Base-by-base conservation (phyloP, 2,797 vertebrate species). In the Cirrhinus mrigala region DNA sequence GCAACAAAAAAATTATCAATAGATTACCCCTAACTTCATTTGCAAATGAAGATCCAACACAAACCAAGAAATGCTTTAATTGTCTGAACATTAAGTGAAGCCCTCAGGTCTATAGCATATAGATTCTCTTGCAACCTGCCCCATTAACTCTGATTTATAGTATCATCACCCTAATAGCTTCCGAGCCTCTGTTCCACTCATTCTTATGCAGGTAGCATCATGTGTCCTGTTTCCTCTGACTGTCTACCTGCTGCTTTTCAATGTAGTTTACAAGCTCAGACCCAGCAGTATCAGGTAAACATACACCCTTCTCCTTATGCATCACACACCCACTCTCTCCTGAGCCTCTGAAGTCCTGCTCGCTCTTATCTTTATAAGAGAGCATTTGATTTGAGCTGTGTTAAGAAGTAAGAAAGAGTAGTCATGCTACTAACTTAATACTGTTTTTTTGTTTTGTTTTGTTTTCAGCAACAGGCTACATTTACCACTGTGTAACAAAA, bases 111-210 rank as follows among this genome's bases (percentile, higher is more conserved):
- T 84, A 75, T 84, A 71, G 87, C 92, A 90, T 82, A 91, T 89
- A 90, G 89, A 84, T 90, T 89, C 56, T 89, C 68, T 83, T 91
- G 85, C 12, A 27, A 89, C 87, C 87, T 88, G 82, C 89, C 90
- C 90, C 90, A 93, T 94, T 94, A 94, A 91, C 89, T 88, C 71
- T 94, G 94, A 95, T 95, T 94, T 94, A 95, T 93, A 89, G 89
- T 89, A 94, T 94, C 92, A 94, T 94, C 93, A 91, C 83, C 69
- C 68, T 92, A 92, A 94, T 93, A 92, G 93, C 92, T 93, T 91
- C 93, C 93, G 91, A 92, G 91, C 91, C 94, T 92, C 89, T 92
- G 91, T 91, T 91, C 87, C 88, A 88, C 91, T 91, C 92, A 90
- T 90, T 91, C 92, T 93, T 90, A 64, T 73, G 54, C 83, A 73